Evolutionary conservation across 2,888 invertebrate species (phyloP).

Genomic region (Sphaerophoria taeniata): DNA sequence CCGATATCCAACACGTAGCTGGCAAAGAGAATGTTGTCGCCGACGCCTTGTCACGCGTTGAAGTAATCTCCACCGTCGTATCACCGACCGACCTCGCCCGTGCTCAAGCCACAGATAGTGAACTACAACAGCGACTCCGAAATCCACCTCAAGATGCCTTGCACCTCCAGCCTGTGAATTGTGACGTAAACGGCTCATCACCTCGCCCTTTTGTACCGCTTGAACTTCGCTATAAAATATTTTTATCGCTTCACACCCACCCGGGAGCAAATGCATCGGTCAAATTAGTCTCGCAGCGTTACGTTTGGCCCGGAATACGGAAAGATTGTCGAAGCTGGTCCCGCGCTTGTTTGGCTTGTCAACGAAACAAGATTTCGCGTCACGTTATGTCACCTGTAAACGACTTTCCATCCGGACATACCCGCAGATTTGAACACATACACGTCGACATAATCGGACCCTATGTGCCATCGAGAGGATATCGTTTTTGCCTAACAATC

Average conservation of each 20-base stretch:
- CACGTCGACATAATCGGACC: conserved; percentile 30
- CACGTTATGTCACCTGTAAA: conserved; percentile 5
- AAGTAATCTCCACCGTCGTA: not conserved
- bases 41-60: conserved; percentile 1
- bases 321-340: not conserved
- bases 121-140: not conserved
- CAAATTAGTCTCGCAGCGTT: conserved; percentile 23
- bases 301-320: conserved; percentile 11
- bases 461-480: conserved; percentile 10
- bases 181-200: not conserved
- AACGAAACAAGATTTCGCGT: conserved; percentile 2
- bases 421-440: conserved; percentile 20
- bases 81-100: not conserved
- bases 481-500: conserved; percentile 21
- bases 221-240: not conserved
- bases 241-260: conserved; percentile 7
- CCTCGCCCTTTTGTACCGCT: not conserved
- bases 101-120: not conserved
- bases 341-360: conserved; percentile 6
- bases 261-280: conserved; percentile 21
- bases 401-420: not conserved
- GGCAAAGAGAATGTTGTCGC: conserved; percentile 22
- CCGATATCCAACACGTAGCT: conserved; percentile 2
- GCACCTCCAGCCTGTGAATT: not conserved
- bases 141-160: conserved; percentile 3